These are phyloP conservation scores for Noctua comes DNA, from an alignment of 2,888 invertebrate species.

Conservation along the genomic window DNA sequence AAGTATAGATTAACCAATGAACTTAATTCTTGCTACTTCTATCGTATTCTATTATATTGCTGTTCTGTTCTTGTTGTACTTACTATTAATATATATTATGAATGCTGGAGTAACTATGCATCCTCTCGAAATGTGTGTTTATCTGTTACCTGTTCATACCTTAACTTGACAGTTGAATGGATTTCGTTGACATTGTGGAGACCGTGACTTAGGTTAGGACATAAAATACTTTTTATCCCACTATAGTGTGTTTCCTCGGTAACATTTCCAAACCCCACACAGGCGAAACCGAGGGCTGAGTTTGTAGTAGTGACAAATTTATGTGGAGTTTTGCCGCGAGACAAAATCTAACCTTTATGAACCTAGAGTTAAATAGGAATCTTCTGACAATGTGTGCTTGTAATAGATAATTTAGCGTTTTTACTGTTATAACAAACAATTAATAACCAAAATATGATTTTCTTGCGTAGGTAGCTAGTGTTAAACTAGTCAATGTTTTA, in stretches of 20 bases:
- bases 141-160: not conserved
- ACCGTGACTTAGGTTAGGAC: not conserved
- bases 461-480: not conserved
- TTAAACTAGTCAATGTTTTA: not conserved
- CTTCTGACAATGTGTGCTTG: not conserved
- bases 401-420: not conserved
- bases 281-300: not conserved
- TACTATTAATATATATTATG: not conserved
- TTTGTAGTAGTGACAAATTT: not conserved
- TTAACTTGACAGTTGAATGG: not conserved
- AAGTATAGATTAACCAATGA: not conserved
- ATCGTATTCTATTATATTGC: not conserved
- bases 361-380: not conserved
- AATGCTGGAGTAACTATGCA: not conserved
- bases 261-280: not conserved
- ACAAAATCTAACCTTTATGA: not conserved
- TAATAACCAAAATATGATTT: not conserved
- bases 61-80: not conserved
- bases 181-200: not conserved
- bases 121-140: not conserved
- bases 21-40: not conserved
- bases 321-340: not conserved
- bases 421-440: not conserved
- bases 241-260: not conserved
- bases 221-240: not conserved